Conservation (phyloP, 2,113 vertebrate species). For the Corythornis cristatus region DNA sequence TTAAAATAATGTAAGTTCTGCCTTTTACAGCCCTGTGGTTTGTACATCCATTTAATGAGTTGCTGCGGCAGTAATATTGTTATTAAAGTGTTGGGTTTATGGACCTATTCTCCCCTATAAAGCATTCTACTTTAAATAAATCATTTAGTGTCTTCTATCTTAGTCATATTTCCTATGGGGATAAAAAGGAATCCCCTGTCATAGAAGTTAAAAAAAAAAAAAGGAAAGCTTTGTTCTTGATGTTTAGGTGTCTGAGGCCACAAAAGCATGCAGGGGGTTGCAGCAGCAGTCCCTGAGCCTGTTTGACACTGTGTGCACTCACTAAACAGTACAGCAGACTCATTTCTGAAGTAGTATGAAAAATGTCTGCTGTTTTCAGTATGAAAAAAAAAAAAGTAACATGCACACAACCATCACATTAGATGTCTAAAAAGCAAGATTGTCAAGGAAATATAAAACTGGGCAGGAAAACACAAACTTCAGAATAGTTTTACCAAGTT, state of each 20-base stretch:
- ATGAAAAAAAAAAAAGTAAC: neutral
- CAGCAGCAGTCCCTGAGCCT: neutral
- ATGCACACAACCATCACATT: neutral
- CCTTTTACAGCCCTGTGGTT: neutral
- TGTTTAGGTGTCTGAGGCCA: neutral
- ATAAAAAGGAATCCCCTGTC: neutral
- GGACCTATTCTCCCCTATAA: neutral
- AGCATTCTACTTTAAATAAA: neutral
- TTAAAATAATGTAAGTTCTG: conserved; percentile 21
- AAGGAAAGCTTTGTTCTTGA: neutral
- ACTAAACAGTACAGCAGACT: neutral
- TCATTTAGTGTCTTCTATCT: neutral
- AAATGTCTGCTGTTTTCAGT: neutral
- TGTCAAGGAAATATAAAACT: neutral
- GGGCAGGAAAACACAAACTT: neutral
- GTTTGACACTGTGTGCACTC: rapidly evolving
- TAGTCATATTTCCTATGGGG: neutral
- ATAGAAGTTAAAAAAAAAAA: neutral
- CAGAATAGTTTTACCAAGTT: neutral
- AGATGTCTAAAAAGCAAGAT: neutral
- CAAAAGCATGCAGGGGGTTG: rapidly evolving
- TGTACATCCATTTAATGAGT: neutral
- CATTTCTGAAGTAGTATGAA: neutral
- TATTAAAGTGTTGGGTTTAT: neutral
- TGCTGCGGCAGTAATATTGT: neutral